Evolutionary conservation across 2,113 vertebrate genomes (phyloP).

Genomic region (Brachionichthys hirsutus): DNA sequence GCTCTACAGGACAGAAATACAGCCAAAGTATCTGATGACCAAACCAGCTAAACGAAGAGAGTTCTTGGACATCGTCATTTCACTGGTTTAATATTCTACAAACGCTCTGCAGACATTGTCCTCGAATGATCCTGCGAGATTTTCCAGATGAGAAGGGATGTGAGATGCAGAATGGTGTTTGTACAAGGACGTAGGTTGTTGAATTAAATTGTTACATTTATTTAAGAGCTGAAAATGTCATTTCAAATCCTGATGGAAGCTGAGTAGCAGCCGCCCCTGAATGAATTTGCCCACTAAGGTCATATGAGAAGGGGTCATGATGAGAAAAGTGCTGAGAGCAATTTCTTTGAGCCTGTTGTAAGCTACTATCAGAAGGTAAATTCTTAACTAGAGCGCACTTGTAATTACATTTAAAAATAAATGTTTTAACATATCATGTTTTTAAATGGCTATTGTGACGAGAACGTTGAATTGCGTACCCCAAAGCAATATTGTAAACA

Average conservation of each 20-base stretch:
- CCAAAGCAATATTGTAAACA: not conserved
- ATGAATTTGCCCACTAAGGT: conserved; percentile 22
- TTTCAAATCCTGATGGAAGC: conserved; percentile 4
- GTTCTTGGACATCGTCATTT: no score
- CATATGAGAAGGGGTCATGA: conserved; percentile 5
- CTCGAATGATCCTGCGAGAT: no score
- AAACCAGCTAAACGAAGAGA: no score
- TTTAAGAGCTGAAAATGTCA: conserved; percentile 5
- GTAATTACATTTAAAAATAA: no score
- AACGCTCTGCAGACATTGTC: no score
- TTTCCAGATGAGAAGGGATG: no score
- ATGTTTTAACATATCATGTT: no score
- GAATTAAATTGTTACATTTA: not conserved
- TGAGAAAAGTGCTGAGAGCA: not conserved
- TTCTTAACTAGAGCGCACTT: not conserved
- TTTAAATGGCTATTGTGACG: not conserved
- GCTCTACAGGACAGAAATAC: no score
- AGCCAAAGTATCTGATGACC: no score
- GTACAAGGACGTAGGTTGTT: not conserved
- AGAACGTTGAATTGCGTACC: not conserved
- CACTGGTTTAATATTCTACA: no score
- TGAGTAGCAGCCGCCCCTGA: conserved; percentile 10
- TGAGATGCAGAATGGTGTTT: not conserved
- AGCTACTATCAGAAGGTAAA: not conserved
- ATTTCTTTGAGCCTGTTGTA: not conserved